Evolutionary conservation across 2,888 invertebrate genomes (phyloP), one percentile per base, ranked within the genome.

Genomic region (Cosmia trapezina): DNA sequence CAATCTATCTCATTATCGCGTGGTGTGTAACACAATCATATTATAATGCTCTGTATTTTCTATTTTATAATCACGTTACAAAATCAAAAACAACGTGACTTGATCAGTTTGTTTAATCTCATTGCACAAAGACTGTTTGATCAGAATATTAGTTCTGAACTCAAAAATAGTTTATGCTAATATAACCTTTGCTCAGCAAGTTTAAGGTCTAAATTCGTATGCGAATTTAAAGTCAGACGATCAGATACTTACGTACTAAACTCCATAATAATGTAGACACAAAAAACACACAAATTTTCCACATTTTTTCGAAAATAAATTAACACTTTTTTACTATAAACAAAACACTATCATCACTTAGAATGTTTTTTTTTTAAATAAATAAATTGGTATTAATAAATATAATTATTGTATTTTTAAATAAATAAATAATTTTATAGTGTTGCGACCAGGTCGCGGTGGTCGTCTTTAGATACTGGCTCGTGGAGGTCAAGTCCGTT

Each of bases 401-500:
- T 79, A 70, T 14, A 33, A 19, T 51, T 41, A 69, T 54, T 65
- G 33, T 74, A 45, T 56, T 41, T 73, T 67, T 72, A 62, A 72
- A 66, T 76, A 77, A 78, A 83, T 75, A 73, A 66, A 62, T 76
- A 33, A 54, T 53, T 4, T 17, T 47, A 19, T 60, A 71, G 62
- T 80, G 76, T 73, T 78, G 79, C 82, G 85, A 81, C 83, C 81
- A 82, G 76, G 75, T 62, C 85, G 80, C 77, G 84, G 63, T 85
- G 89, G 90, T 86, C 85, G 85, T 86, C 89, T 89, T 85, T 74
- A 85, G 88, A 87, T 89, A 95, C 95, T 96, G 95, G 91, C 89
- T 90, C 88, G 89, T 91, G 91, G 93, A 95, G 95, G 95, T 95
- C 95, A 94, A 93, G 89, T 86, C 87, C 88, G 87, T 89, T 86